Evolutionary conservation across 2,888 invertebrate species (phyloP), one percentile per base, ranked within the genome.

Genomic region (Drosophila paracracens): DNA sequence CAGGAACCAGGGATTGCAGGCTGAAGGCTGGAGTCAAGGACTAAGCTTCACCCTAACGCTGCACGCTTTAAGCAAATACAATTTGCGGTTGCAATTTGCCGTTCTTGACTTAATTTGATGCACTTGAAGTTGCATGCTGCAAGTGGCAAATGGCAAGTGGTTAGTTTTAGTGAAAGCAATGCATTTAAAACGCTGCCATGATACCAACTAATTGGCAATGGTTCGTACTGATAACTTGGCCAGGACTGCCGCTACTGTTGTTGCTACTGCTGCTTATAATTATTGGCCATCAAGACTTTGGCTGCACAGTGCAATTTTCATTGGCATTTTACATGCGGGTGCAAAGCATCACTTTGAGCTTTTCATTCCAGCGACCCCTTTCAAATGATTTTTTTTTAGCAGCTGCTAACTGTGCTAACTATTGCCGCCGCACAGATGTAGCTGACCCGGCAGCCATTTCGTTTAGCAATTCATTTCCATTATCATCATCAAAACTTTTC

Each of bases 401-500:
- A 83, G 90, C 87, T 83, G 87, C 81, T 77, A 81, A 81, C 86
- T 78, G 79, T 64, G 68, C 58, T 73, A 38, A 56, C 67, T 57
- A 48, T 29, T 43, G 60, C 74, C 16, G 46, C 33, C 29, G 2
- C 35, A 40, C 29, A 60, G 60, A 46, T 43, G 63, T 54, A 68
- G 71, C 76, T 70, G 69, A 73, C 76, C 76, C 66, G 56, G 57
- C 61, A 62, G 74, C 70, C 72, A 70, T 82, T 74, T 31, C 63
- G 43, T 67, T 73, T 33, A 72, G 79, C 89, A 74, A 90, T 88
- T 88, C 91, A 88, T 88, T 88, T 87, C 88, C 90, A 90, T 90
- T 88, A 90, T 88, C 88, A 90, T 89, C 88, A 82, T 91, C 81
- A 90, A 87, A 90, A 90, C 66, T 90, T 88, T 88, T 82, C 65